phyloP scores from a whole-genome alignment of 23 tunicate genomes.

The Clavelina lepadiformis region DNA sequence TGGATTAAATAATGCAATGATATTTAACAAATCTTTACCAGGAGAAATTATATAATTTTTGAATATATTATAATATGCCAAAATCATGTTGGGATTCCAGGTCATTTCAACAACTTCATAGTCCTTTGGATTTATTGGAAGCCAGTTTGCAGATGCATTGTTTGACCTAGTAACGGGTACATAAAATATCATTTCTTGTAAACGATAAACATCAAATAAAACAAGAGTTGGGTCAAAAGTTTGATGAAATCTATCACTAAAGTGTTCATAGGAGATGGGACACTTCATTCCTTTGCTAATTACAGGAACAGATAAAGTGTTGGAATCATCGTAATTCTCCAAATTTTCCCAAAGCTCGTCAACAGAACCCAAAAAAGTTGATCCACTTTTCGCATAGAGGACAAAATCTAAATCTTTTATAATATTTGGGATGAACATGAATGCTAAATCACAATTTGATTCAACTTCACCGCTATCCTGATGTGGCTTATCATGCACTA shows the following conservation, averaged over 20 bases:
- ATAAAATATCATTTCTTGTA: slow-evolving; percentile 29
- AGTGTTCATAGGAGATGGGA: neutral
- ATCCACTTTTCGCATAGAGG: slow-evolving; percentile 24
- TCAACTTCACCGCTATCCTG: slow-evolving; percentile 2
- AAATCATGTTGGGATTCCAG: slow-evolving; percentile 48
- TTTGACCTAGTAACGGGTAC: slow-evolving; percentile 23
- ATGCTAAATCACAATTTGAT: slow-evolving; percentile 27
- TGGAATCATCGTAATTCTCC: slow-evolving; percentile 11
- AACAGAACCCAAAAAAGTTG: slow-evolving; percentile 39
- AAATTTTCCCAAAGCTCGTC: slow-evolving; percentile 46
- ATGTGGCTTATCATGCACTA: slow-evolving; percentile 2
- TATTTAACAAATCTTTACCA: slow-evolving; percentile 38
- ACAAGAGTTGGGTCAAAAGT: slow-evolving; percentile 17
- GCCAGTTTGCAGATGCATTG: neutral
- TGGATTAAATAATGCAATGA: slow-evolving; percentile 47
- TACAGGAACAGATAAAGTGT: slow-evolving; percentile 30
- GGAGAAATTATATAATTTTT: slow-evolving; percentile 19
- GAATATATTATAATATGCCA: slow-evolving; percentile 22
- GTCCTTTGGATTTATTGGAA: slow-evolving; percentile 4
- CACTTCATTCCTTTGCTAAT: neutral
- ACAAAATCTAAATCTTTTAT: slow-evolving; percentile 39
- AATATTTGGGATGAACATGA: slow-evolving; percentile 52
- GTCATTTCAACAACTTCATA: slow-evolving; percentile 26
- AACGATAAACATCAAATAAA: slow-evolving; percentile 31
- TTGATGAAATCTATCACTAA: neutral